Percentiles rank a stretch among this genome's conserved stretches.
phyloP scores from a whole-genome alignment of 1,140 invertebrate species.

The Sinonovacula constricta region DNA sequence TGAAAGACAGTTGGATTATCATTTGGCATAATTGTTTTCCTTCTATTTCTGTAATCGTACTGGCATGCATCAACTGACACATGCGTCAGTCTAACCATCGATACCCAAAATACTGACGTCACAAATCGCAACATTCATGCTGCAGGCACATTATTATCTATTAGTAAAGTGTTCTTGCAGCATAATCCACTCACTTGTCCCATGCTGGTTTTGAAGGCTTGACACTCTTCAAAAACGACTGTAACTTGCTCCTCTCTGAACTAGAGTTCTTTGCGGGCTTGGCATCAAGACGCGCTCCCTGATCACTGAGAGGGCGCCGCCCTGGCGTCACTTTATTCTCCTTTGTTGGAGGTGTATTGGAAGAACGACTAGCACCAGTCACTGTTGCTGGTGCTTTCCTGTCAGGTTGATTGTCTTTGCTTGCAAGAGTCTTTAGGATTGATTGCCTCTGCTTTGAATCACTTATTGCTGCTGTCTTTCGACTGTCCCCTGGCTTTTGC shows the following conservation, averaged over 20 bases:
- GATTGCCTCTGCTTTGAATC: slow-evolving; percentile 44
- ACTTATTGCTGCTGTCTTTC: slow-evolving; percentile 22
- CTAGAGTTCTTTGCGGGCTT: background rate
- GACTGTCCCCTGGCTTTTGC: slow-evolving; percentile 34
- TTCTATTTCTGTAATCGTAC: too few relatives aligned
- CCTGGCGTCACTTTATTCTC: slow-evolving; percentile 9
- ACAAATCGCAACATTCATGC: background rate
- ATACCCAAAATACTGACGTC: background rate
- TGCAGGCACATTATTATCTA: background rate
- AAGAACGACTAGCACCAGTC: slow-evolving; percentile 22
- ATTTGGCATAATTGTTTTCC: background rate
- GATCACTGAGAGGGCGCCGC: slow-evolving; percentile 62
- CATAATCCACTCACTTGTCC: slow-evolving; percentile 47
- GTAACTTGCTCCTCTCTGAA: slow-evolving; percentile 33
- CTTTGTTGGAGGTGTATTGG: slow-evolving; percentile 7
- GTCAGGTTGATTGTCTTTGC: slow-evolving; percentile 32
- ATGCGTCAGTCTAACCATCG: too few relatives aligned
- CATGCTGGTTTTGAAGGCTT: slow-evolving; percentile 62
- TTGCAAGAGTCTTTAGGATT: slow-evolving; percentile 23
- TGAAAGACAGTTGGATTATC: background rate
- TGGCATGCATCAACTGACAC: too few relatives aligned
- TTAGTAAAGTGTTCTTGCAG: background rate
- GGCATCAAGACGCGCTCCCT: slow-evolving; percentile 52
- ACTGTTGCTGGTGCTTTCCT: slow-evolving; percentile 39
- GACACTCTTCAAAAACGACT: slow-evolving; percentile 60